Evolutionary conservation across 1,140 invertebrate genomes (phyloP).

Genomic region (Bombus confusus): DNA sequence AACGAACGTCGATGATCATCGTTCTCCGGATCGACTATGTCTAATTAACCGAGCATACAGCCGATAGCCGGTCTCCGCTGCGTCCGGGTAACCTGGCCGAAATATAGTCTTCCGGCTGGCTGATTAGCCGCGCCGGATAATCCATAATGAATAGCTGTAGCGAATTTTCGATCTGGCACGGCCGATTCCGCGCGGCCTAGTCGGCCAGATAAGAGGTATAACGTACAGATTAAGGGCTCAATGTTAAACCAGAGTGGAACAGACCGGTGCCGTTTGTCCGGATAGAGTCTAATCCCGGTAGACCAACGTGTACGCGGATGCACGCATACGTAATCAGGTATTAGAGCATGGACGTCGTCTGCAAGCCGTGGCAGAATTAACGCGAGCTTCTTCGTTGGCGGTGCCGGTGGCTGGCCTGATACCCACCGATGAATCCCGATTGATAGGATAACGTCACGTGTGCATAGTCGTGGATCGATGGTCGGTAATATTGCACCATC

Average conservation of each 20-base stretch:
- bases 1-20: not conserved
- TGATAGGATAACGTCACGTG: constrained; percentile 1
- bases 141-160: constrained; percentile 33
- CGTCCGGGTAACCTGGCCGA: not conserved
- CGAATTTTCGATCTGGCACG: constrained; percentile 43
- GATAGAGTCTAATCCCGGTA: constrained; percentile 42
- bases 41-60: not conserved
- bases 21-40: not conserved
- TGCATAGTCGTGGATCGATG: not conserved
- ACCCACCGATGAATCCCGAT: not conserved
- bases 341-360: constrained; percentile 46
- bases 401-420: not conserved
- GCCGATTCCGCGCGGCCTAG: constrained; percentile 31
- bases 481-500: not conserved
- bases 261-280: constrained; percentile 37
- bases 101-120: constrained; percentile 24
- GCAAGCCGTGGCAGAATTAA: constrained; percentile 31
- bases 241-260: constrained; percentile 15
- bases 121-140: constrained; percentile 35
- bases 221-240: constrained; percentile 49
- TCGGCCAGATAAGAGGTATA: constrained; percentile 49
- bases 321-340: constrained; percentile 60
- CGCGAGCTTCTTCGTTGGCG: constrained; percentile 21
- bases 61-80: not conserved
- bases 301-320: not conserved